Conservation (phyloP, 2,888 invertebrate genomes). For the Agonopterix alstromeriana region DNA sequence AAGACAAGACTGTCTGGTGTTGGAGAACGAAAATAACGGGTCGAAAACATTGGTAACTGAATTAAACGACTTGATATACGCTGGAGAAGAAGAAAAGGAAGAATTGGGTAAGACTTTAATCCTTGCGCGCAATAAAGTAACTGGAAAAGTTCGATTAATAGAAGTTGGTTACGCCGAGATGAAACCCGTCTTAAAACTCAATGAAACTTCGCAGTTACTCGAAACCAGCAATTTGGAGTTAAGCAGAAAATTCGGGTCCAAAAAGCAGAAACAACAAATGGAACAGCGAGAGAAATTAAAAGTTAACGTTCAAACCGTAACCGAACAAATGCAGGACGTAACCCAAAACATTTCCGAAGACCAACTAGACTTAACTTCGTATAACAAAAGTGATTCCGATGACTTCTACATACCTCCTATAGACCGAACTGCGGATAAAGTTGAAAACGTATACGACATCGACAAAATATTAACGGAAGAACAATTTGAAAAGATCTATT, state of each 20-base stretch:
- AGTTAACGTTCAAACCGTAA: slow-evolving; percentile 74
- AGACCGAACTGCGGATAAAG: slow-evolving; percentile 55
- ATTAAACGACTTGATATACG: slow-evolving; percentile 39
- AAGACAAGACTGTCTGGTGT: slow-evolving; percentile 27
- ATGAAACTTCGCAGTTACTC: slow-evolving; percentile 20
- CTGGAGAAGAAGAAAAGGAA: slow-evolving; percentile 44
- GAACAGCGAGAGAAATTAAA: slow-evolving; percentile 79
- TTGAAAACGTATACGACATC: slow-evolving; percentile 65
- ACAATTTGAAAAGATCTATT: slow-evolving; percentile 44
- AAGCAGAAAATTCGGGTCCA: slow-evolving; percentile 80
- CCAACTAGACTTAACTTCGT: slow-evolving; percentile 45
- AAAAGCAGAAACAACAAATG: slow-evolving; percentile 74
- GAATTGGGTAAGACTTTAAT: slow-evolving; percentile 42
- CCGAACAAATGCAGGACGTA: slow-evolving; percentile 74
- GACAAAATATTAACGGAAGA: slow-evolving; percentile 54
- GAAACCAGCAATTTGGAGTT: slow-evolving; percentile 57
- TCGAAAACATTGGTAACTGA: slow-evolving; percentile 33
- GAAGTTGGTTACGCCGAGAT: slow-evolving; percentile 43
- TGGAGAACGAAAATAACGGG: slow-evolving; percentile 27
- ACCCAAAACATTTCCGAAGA: slow-evolving; percentile 50
- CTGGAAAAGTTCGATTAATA: slow-evolving; percentile 53
- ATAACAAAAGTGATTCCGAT: slow-evolving; percentile 44
- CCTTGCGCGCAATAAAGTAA: slow-evolving; percentile 41
- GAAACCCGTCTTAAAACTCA: slow-evolving; percentile 35
- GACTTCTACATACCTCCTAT: slow-evolving; percentile 70